Base-by-base conservation (phyloP, 2,888 invertebrate species). In the Aspidapion aeneum region DNA sequence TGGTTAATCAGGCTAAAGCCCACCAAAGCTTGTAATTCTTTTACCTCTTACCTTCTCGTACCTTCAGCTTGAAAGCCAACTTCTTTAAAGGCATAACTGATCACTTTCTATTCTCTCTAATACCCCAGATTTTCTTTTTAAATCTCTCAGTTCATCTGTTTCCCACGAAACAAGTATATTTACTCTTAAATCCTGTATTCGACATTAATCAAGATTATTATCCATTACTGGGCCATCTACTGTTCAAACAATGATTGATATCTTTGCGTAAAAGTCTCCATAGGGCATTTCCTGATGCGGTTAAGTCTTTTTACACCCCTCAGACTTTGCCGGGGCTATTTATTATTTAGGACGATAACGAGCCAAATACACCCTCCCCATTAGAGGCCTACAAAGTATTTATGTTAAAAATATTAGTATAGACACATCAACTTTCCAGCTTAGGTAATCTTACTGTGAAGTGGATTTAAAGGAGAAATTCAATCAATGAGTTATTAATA, bases 331-430 rank as follows among this genome's bases (percentile, higher is more conserved):
- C 72, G 72, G 70, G 68, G 71, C 71, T 72, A 73, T 73, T 73
- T 73, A 73, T 73, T 73, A 73, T 73, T 73, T 73, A 73, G 73
- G 70, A 71, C 74, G 76, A 76, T 77, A 77, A 77, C 75, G 75
- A 74, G 74, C 72, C 68, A 69, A 71, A 68, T 67, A 73, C 74
- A 74, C 74, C 74, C 75, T 71, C 69, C 69, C 71, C 72, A 73
- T 74, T 74, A 72, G 72, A n/a, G n/a, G n/a, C n/a, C n/a, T n/a
- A n/a, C n/a, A n/a, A n/a, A n/a, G n/a, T n/a, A n/a, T 70, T 70
- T n/a, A n/a, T n/a, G n/a, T n/a, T n/a, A n/a, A n/a, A n/a, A n/a
- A n/a, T n/a, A n/a, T n/a, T n/a, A n/a, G n/a, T n/a, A n/a, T n/a
- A n/a, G n/a, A n/a, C n/a, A n/a, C n/a, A n/a, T n/a, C n/a, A n/a